phyloP scores from a whole-genome alignment of 2,888 invertebrate genomes.

The Calameuta pallipes region DNA sequence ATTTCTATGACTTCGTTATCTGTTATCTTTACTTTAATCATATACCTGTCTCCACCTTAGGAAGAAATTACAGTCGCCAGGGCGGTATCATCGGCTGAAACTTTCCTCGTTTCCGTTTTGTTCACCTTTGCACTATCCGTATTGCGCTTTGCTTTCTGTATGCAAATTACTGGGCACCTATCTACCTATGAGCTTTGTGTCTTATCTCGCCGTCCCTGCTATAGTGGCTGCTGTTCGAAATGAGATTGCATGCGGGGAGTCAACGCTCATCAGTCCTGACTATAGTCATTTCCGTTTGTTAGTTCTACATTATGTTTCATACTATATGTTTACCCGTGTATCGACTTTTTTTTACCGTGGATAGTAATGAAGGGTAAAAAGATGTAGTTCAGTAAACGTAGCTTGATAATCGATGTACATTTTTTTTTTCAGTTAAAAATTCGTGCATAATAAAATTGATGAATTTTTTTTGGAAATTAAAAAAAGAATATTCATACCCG shows the following conservation, averaged over 20 bases:
- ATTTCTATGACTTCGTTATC: neutral
- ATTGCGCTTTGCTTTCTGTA: constrained; percentile 35
- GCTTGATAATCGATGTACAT: neutral
- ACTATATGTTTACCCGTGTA: neutral
- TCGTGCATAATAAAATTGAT: neutral
- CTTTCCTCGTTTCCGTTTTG: neutral
- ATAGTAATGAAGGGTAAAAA: neutral
- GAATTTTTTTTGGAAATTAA: neutral
- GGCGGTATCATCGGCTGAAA: neutral
- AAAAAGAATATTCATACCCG: too few species aligned
- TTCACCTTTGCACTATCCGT: neutral
- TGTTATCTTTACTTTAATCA: neutral
- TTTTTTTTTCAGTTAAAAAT: neutral
- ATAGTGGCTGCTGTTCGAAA: constrained; percentile 33
- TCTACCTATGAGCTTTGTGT: constrained; percentile 47
- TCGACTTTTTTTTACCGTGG: neutral
- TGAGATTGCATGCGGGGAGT: constrained; percentile 43
- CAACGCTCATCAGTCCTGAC: neutral
- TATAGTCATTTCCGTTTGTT: neutral
- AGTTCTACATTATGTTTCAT: neutral
- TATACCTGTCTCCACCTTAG: neutral
- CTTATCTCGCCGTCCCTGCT: constrained; percentile 46
- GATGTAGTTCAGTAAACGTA: neutral
- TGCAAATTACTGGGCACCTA: constrained; percentile 50
- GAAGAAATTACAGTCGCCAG: neutral